Percentiles rank a stretch among this genome's conserved stretches.
phyloP scores from a whole-genome alignment of 2,888 invertebrate species.

The Drosophila subquinaria region DNA sequence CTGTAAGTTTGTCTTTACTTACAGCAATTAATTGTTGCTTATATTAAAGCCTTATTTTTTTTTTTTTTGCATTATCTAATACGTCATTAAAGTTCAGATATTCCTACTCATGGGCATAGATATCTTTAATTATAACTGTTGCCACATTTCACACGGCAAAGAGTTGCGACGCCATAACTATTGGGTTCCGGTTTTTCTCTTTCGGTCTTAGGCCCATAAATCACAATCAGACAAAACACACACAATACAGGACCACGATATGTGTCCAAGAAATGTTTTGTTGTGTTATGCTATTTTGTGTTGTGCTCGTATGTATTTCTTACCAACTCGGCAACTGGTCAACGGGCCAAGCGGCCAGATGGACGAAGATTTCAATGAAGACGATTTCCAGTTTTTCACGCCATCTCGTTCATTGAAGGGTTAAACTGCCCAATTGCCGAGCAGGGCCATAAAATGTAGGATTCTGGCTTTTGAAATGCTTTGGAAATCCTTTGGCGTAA shows the following conservation, averaged over 20 bases:
- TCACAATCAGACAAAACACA: slow-evolving; percentile 58
- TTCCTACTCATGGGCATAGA: neutral
- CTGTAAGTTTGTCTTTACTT: too few relatives aligned
- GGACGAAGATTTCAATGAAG: slow-evolving; percentile 33
- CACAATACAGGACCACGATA: slow-evolving; percentile 51
- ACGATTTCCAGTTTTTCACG: slow-evolving; percentile 44
- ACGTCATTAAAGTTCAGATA: neutral
- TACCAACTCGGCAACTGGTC: slow-evolving; percentile 3
- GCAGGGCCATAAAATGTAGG: slow-evolving; percentile 72
- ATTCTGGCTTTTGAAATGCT: slow-evolving; percentile 63
- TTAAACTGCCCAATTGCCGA: slow-evolving; percentile 77
- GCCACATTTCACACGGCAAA: slow-evolving; percentile 21
- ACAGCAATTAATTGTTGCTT: neutral
- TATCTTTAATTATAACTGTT: neutral
- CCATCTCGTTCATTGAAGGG: slow-evolving; percentile 68
- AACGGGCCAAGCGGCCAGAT: slow-evolving; percentile 52
- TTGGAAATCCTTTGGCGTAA: slow-evolving; percentile 70
- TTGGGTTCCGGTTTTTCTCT: slow-evolving; percentile 69
- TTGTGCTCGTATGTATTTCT: slow-evolving; percentile 19
- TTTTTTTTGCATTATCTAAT: neutral
- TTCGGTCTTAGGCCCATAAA: slow-evolving; percentile 52
- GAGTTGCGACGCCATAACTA: slow-evolving; percentile 30
- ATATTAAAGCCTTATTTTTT: neutral
- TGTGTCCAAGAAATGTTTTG: slow-evolving; percentile 46
- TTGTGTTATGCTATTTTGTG: slow-evolving; percentile 46